A percentile compares a stretch with the other conserved stretches of the same genome.
phyloP scores from a whole-genome alignment of 2,888 invertebrate species.

The Eilema griseolum region DNA sequence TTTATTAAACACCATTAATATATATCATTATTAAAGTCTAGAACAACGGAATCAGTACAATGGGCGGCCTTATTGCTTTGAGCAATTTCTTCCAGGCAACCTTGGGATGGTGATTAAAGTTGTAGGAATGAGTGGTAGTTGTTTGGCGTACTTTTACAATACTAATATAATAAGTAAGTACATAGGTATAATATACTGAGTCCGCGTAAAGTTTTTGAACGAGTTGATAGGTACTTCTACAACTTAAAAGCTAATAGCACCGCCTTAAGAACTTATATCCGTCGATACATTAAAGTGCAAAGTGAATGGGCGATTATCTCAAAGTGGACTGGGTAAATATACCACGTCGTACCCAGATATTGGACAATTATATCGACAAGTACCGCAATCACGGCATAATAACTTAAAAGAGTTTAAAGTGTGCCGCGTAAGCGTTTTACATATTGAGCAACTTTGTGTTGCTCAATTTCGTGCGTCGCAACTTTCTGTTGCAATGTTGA shows the following conservation, averaged over 20 bases:
- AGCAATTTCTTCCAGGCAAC: too few relatives aligned
- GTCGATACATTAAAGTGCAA: constrained; percentile 49
- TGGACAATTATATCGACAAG: constrained; percentile 53
- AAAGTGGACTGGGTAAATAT: constrained; percentile 60
- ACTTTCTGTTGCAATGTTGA: constrained; percentile 10
- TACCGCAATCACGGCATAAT: constrained; percentile 51
- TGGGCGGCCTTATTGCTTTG: too few relatives aligned
- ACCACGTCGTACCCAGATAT: constrained; percentile 37
- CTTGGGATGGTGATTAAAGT: too few relatives aligned
- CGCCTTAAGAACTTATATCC: constrained; percentile 33
- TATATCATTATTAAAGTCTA: too few relatives aligned
- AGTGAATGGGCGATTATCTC: constrained; percentile 62
- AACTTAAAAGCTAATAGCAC: constrained; percentile 17
- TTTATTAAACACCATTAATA: too few relatives aligned
- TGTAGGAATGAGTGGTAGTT: too few relatives aligned
- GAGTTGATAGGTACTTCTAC: background rate
- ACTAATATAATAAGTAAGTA: too few relatives aligned
- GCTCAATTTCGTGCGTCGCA: constrained; percentile 2
- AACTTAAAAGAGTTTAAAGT: constrained; percentile 42
- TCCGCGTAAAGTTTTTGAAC: background rate
- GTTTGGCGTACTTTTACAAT: too few relatives aligned
- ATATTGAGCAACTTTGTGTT: constrained; percentile 12
- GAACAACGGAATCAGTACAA: too few relatives aligned
- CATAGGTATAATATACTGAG: too few relatives aligned
- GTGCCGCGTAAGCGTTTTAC: constrained; percentile 26